Percentiles rank a stretch among this genome's conserved stretches.
Evolutionary conservation across 1,140 invertebrate genomes (phyloP).

Genomic region (Pygmarrhopalites habei): DNA sequence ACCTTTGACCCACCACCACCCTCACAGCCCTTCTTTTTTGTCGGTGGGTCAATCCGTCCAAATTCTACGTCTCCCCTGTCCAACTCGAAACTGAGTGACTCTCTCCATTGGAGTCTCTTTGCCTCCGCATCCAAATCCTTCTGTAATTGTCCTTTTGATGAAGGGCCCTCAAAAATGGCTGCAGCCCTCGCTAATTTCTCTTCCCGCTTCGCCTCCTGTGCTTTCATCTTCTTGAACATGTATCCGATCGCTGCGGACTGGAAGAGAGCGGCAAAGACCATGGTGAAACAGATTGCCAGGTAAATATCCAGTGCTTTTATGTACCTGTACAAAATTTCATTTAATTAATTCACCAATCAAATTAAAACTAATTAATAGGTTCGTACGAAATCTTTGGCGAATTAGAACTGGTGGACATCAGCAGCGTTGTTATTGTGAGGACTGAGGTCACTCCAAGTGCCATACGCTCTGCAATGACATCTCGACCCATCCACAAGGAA

Average conservation of each 20-base stretch:
- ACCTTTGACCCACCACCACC: no score
- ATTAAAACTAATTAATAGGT: no score
- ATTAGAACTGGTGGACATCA: conserved; percentile 94
- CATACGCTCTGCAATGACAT: conserved; percentile 90
- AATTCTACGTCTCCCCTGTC: no score
- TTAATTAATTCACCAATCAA: no score
- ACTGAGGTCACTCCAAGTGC: conserved; percentile 87
- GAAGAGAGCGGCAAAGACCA: conserved; percentile 87
- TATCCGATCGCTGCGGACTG: conserved; percentile 45
- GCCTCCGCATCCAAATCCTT: no score
- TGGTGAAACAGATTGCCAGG: conserved; percentile 93
- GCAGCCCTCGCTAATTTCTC: background rate
- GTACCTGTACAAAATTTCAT: no score
- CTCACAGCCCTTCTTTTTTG: no score
- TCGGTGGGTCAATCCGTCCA: no score
- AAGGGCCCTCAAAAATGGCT: no score
- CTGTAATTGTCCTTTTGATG: no score
- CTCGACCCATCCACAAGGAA: conserved; percentile 86
- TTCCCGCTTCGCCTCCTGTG: background rate
- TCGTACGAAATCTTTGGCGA: conserved; percentile 96
- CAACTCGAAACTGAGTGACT: no score
- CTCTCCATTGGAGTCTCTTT: no score
- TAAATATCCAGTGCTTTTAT: conserved; percentile 97
- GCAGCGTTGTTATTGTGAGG: conserved; percentile 94
- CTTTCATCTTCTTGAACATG: background rate